Conservation (phyloP, 2,797 vertebrate genomes). For the Dallia pectoralis region DNA sequence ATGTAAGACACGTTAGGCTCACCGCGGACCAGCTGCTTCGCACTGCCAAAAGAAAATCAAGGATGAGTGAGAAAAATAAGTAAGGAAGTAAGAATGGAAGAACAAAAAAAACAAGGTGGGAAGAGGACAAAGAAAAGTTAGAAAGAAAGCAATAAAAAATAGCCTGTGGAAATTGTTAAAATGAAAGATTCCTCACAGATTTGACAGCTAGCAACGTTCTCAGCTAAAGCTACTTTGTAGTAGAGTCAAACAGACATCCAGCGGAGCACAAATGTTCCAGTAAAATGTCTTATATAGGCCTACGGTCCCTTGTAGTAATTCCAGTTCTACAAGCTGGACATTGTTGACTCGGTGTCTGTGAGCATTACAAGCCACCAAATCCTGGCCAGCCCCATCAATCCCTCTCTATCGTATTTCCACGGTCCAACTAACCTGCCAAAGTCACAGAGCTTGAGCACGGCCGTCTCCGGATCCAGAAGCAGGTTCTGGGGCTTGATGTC, state of each 20-base stretch:
- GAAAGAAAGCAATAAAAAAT: neutral
- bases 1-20: slow-evolving; percentile 99
- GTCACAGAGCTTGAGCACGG: slow-evolving; percentile 97
- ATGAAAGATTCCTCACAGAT: no score
- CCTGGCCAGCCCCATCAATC: neutral
- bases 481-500: slow-evolving; percentile 99
- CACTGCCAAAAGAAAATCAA: slow-evolving; percentile 68
- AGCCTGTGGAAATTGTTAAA: neutral
- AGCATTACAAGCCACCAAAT: neutral
- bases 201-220: neutral
- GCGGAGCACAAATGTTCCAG: neutral
- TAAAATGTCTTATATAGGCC: neutral
- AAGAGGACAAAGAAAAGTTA: neutral
- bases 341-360: neutral
- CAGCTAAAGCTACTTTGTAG: no score
- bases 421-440: slow-evolving; percentile 91
- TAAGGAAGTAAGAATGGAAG: neutral
- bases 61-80: neutral
- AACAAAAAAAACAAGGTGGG: neutral
- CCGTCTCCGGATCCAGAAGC: slow-evolving; percentile 97
- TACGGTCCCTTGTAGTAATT: neutral
- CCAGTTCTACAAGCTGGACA: neutral
- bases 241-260: neutral
- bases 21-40: slow-evolving; percentile 98
- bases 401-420: neutral